Conservation (phyloP, 2,888 invertebrate species). For the Drosophila picticornis region DNA sequence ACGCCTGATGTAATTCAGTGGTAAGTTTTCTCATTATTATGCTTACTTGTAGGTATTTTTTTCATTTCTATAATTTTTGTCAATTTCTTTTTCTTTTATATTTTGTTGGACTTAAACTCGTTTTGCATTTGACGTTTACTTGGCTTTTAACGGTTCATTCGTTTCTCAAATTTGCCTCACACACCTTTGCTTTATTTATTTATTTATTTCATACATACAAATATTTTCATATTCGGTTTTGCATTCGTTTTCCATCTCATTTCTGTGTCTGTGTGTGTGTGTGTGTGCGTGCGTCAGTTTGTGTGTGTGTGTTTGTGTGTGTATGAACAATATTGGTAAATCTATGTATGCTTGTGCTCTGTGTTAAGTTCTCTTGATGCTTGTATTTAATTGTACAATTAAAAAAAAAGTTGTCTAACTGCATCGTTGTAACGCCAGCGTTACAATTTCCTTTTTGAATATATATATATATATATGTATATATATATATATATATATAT, state of each 20-base stretch:
- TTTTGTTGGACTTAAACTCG: constrained; percentile 36
- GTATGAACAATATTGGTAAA: constrained; percentile 4
- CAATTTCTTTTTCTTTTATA: background rate
- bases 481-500: constrained; percentile 47
- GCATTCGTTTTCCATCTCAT: constrained; percentile 43
- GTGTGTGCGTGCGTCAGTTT: constrained; percentile 10
- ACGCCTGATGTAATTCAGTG: constrained; percentile 66
- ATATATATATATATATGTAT: constrained; percentile 41
- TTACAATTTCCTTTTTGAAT: constrained; percentile 52
- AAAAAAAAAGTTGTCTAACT: constrained; percentile 64
- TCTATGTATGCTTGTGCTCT: constrained; percentile 18
- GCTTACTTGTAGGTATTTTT: constrained; percentile 17
- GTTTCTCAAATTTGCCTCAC: constrained; percentile 41
- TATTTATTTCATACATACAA: constrained; percentile 5
- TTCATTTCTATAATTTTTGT: constrained; percentile 6
- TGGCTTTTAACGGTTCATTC: constrained; percentile 53
- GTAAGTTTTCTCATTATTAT: constrained; percentile 39
- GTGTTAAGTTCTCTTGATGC: constrained; percentile 28
- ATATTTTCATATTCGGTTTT: constrained; percentile 10
- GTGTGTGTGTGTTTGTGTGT: constrained; percentile 5
- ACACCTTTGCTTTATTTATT: constrained; percentile 31
- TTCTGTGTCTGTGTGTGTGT: constrained; percentile 9
- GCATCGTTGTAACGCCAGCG: constrained; percentile 76
- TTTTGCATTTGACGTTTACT: constrained; percentile 26
- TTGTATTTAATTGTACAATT: constrained; percentile 66